Conservation (phyloP, 2,888 invertebrate species). For the Catocala sponsa region DNA sequence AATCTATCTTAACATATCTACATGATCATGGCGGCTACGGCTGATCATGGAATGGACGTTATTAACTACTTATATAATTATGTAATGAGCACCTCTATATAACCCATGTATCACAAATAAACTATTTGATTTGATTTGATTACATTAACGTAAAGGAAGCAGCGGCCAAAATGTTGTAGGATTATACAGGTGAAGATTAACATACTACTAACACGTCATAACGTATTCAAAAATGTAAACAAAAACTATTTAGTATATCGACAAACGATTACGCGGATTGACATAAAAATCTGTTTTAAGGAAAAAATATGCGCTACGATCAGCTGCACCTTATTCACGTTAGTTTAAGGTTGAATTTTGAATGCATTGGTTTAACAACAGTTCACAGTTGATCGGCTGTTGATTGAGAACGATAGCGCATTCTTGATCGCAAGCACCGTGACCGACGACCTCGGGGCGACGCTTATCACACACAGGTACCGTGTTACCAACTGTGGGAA, state of each 20-base stretch:
- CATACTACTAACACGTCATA: too few species aligned
- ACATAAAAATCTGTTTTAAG: constrained; percentile 22
- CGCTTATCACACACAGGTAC: constrained; percentile 36
- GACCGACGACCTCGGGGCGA: constrained; percentile 56
- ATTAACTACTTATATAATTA: too few species aligned
- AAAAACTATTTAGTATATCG: constrained; percentile 15
- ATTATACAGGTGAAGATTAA: too few species aligned
- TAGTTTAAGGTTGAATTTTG: constrained; percentile 15
- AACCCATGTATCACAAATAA: too few species aligned
- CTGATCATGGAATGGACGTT: too few species aligned
- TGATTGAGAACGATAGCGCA: constrained; percentile 51
- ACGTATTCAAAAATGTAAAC: constrained; percentile 21
- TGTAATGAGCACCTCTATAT: too few species aligned
- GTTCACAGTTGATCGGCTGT: constrained; percentile 56
- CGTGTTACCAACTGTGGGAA: constrained; percentile 14
- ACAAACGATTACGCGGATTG: not conserved
- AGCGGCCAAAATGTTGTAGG: too few species aligned
- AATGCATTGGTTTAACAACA: constrained; percentile 26
- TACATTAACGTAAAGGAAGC: too few species aligned
- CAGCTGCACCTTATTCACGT: constrained; percentile 6
- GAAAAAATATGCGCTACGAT: not conserved
- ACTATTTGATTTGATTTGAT: too few species aligned
- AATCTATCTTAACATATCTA: too few species aligned
- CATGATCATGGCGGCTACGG: too few species aligned
- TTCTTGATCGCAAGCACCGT: constrained; percentile 56